Conservation (phyloP, 2,113 vertebrate species). For the Saguinus imperator region DNA sequence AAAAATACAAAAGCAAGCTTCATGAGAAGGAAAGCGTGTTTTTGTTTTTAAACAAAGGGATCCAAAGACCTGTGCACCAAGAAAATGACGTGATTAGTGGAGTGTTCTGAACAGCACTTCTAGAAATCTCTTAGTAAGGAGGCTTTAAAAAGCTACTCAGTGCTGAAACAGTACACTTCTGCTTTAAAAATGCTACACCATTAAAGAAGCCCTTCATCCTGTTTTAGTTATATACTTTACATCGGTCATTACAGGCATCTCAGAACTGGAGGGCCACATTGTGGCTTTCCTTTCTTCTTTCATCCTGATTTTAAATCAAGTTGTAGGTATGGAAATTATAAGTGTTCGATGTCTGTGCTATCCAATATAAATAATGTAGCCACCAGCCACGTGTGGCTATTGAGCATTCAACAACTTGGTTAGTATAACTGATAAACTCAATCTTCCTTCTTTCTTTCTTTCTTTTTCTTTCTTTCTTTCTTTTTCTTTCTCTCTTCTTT, state of each 20-base stretch:
- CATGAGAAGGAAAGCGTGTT: neutral
- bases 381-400: neutral
- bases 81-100: neutral
- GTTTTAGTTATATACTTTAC: neutral
- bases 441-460: too few relatives aligned
- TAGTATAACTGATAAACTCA: neutral
- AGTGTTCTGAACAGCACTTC: neutral
- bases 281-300: neutral
- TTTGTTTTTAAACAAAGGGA: conserved; percentile 6
- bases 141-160: neutral
- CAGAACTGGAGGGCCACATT: neutral
- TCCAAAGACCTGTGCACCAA: neutral
- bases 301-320: conserved; percentile 29
- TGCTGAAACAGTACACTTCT: neutral
- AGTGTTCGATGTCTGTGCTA: neutral
- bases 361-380: neutral
- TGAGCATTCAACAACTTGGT: conserved; percentile 5
- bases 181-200: neutral
- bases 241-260: neutral
- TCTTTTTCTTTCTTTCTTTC: too few relatives aligned
- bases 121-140: neutral
- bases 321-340: neutral
- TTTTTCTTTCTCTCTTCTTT: too few relatives aligned
- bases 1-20: conserved; percentile 44
- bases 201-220: neutral